Base-by-base conservation (phyloP, 2,888 invertebrate genomes). In the Clusia tigrina region DNA sequence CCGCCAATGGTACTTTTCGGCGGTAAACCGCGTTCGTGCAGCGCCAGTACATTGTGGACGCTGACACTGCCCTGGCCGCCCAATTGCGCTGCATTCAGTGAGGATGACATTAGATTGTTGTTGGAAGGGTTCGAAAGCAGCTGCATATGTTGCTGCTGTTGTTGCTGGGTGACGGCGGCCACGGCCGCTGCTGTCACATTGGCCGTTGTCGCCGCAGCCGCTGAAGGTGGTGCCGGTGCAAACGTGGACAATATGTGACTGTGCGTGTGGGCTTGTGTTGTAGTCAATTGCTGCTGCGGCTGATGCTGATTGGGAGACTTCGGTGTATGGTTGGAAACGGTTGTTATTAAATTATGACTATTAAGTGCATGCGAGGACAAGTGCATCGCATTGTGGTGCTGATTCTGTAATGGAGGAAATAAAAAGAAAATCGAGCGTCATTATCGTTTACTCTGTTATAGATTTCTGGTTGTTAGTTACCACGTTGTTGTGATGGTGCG, bases 331-430 rank as follows among this genome's bases (percentile, higher is more conserved):
- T 80, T 82, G 72, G 72, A 60, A 63, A 64, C 69, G 71, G 78
- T 72, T 71, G 79, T 72, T 78, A 83, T 76, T 80, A 82, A 77
- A 80, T 82, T 83, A 82, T 83, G 83, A 83, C 83, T 83, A 80
- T 78, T 82, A 77, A 83, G 78, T 73, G 81, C 81, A 78, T 83
- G 83, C 73, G 83, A 79, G 73, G 83, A 81, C 73, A 83, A 76
- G 77, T 83, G 83, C 72, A 83, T 75, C 56, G 78, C 71, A 69
- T 69, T 65, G 71, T 77, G 68, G 68, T 71, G 71, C 65, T 77
- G 78, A 74, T 81, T 82, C 84, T 83, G 68, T 23, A 74, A 67
- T 32, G 32, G 66, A 54, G 57, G 46, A 65, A 51, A 66, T 61
- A 53, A 58, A 60, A 55, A 54, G 24, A 62, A 58, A 15, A 20